These are phyloP conservation scores for Branchellion lobata DNA, from an alignment of 2,888 invertebrate species.

Conservation along the genomic window DNA sequence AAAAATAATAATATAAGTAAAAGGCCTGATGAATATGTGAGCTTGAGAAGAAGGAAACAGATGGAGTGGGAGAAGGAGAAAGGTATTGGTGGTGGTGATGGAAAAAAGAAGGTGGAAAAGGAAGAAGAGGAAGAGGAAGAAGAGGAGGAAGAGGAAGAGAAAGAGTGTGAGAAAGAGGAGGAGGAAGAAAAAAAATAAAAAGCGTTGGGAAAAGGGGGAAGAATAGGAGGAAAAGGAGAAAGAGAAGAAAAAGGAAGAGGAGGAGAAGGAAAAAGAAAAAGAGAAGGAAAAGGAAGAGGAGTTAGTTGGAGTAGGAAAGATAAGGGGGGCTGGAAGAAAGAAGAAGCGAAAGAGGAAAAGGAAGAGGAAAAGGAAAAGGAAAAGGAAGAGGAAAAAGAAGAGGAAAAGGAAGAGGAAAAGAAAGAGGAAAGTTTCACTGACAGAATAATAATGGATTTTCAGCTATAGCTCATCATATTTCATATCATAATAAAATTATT, in stretches of 20 bases:
- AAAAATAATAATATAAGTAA: background rate
- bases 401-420: too few relatives aligned
- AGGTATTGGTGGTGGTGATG: background rate
- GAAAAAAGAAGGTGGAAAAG: background rate
- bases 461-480: too few relatives aligned
- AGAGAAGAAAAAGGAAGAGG: background rate
- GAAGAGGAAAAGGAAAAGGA: too few relatives aligned
- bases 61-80: constrained; percentile 4
- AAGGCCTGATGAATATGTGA: background rate
- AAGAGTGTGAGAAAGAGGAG: background rate
- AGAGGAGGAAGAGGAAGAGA: background rate
- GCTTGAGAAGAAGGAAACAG: constrained; percentile 3
- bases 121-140: background rate
- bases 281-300: too few relatives aligned
- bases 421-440: too few relatives aligned
- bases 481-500: too few relatives aligned
- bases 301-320: too few relatives aligned
- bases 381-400: too few relatives aligned
- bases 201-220: background rate
- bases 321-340: too few relatives aligned
- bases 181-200: background rate
- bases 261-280: too few relatives aligned
- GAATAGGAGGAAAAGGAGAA: background rate
- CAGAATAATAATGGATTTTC: too few relatives aligned
- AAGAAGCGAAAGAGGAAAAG: too few relatives aligned